phyloP scores from a whole-genome alignment of 2,113 vertebrate genomes.

The Orthonyx spaldingii region DNA sequence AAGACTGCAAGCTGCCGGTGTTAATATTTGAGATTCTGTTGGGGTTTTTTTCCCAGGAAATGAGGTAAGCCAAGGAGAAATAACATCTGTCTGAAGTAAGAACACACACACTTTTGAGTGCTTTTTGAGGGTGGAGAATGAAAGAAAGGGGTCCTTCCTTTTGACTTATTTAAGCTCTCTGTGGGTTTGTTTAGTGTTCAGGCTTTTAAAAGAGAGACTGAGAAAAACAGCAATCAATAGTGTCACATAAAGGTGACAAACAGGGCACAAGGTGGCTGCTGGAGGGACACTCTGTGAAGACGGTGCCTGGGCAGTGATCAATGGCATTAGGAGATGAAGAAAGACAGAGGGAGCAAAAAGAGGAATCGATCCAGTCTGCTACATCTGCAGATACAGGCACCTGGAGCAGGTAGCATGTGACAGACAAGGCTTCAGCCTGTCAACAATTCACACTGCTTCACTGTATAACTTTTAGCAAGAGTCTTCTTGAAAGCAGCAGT shows the following conservation, averaged over 20 bases:
- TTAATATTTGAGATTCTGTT: conserved; percentile 28
- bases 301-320: conserved; percentile 9
- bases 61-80: conserved; percentile 34
- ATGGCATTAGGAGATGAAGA: conserved; percentile 11
- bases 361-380: conserved; percentile 8
- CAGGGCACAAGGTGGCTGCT: neutral
- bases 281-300: neutral
- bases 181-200: neutral
- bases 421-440: neutral
- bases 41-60: neutral
- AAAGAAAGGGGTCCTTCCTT: conserved; percentile 9
- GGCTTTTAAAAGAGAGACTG: neutral
- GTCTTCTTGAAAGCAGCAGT: conserved; percentile 10
- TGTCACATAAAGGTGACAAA: conserved; percentile 43
- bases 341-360: conserved; percentile 24
- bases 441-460: conserved; percentile 29
- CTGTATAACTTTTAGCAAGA: conserved; percentile 4
- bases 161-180: neutral
- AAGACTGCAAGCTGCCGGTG: conserved; percentile 12
- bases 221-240: conserved; percentile 38
- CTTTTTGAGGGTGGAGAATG: neutral
- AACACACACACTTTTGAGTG: neutral
- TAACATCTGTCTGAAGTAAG: conserved; percentile 17
- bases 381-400: neutral
- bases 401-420: conserved; percentile 16